phyloP scores from a whole-genome alignment of 2,113 vertebrate species.

The Lampris megalopsis region DNA sequence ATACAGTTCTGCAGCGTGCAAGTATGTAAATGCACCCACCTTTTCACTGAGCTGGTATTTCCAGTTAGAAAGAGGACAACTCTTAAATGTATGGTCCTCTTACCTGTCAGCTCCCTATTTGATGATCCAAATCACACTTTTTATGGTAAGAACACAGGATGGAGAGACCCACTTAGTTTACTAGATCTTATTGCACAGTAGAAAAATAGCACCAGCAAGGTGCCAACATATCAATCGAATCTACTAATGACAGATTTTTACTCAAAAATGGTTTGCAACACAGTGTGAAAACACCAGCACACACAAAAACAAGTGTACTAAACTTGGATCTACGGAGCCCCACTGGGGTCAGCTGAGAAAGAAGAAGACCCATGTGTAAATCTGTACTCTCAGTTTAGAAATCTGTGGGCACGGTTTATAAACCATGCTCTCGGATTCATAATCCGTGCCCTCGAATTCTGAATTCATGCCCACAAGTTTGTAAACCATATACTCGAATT shows the following conservation, averaged over 20 bases:
- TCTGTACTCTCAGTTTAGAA: too few relatives aligned
- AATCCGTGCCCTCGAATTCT: too few relatives aligned
- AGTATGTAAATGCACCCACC: background rate
- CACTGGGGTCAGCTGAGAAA: too few relatives aligned
- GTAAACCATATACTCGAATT: too few relatives aligned
- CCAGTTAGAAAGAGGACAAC: background rate
- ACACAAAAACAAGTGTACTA: too few relatives aligned
- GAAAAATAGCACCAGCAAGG: constrained; percentile 20
- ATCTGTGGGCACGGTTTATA: too few relatives aligned
- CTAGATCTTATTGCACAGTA: constrained; percentile 58
- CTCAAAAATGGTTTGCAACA: background rate
- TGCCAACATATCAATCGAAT: constrained; percentile 17
- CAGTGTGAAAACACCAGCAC: too few relatives aligned
- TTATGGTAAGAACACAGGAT: constrained; percentile 38
- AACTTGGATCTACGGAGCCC: too few relatives aligned
- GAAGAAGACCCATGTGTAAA: too few relatives aligned
- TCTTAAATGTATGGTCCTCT: constrained; percentile 10
- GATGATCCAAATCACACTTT: constrained; percentile 58
- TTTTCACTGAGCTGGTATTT: background rate
- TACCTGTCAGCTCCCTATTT: constrained; percentile 54
- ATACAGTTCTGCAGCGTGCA: background rate
- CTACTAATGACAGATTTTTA: background rate
- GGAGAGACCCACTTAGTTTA: constrained; percentile 48
- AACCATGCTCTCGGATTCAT: too few relatives aligned
- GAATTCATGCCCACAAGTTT: too few relatives aligned